Conservation (phyloP, 2,888 invertebrate species). For the Hydropsyche betteni region DNA sequence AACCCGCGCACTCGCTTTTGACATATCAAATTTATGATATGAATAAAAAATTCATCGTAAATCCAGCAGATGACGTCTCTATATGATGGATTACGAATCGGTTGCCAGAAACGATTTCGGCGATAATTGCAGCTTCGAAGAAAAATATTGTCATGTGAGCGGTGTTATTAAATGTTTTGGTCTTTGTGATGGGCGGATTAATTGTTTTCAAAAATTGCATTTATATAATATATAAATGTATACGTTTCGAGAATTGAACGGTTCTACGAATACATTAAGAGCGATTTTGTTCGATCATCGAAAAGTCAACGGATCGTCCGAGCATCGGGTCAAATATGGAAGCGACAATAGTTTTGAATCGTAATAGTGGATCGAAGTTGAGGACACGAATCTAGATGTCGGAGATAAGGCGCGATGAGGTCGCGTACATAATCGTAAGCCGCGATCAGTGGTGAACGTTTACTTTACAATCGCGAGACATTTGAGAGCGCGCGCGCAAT, state of each 20-base stretch:
- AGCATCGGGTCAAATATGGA: constrained; percentile 46
- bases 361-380: constrained; percentile 46
- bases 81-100: background rate
- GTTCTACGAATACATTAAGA: too few species aligned
- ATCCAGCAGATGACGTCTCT: too few species aligned
- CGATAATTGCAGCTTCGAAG: background rate
- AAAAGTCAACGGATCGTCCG: constrained; percentile 27
- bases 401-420: constrained; percentile 17
- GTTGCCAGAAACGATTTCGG: constrained; percentile 9
- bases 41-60: too few species aligned
- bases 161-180: constrained; percentile 10
- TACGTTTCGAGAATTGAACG: too few species aligned
- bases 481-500: constrained; percentile 37
- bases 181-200: constrained; percentile 10
- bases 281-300: constrained; percentile 1
- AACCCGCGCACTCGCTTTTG: too few species aligned
- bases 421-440: constrained; percentile 26
- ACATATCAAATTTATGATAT: too few species aligned
- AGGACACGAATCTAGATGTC: constrained; percentile 39
- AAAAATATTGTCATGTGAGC: background rate
- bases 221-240: too few species aligned
- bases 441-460: constrained; percentile 39
- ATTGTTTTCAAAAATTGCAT: background rate
- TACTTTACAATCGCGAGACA: constrained; percentile 40
- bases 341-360: constrained; percentile 44